A percentile compares a stretch with the other conserved stretches of the same genome.
Conservation (phyloP, 2,113 vertebrate species). For the Ictidomys tridecemlineatus region DNA sequence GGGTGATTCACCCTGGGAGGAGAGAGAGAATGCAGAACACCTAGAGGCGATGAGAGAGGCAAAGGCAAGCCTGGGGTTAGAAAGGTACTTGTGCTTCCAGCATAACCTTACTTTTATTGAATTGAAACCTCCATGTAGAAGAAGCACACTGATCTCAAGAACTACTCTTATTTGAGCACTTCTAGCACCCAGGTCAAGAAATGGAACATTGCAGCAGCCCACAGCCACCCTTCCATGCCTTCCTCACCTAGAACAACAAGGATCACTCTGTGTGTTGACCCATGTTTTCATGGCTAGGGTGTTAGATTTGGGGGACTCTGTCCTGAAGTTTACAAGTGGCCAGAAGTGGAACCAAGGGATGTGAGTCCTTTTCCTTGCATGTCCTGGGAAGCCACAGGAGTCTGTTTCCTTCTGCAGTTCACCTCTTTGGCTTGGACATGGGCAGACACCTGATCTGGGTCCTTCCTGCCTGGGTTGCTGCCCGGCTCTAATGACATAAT, state of each 20-base stretch:
- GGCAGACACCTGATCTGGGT: neutral
- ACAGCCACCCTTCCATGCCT: too few species aligned
- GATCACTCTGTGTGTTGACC: neutral
- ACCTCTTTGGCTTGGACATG: neutral
- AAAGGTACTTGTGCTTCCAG: too few species aligned
- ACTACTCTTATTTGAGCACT: neutral
- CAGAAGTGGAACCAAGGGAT: neutral
- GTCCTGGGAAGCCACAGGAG: neutral
- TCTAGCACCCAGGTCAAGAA: neutral
- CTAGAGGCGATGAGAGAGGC: too few species aligned
- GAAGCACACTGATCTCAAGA: too few species aligned
- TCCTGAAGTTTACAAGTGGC: neutral
- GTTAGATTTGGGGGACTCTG: neutral
- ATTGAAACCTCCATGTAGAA: too few species aligned
- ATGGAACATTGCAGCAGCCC: fast-evolving
- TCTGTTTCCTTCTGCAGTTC: neutral
- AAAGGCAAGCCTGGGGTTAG: too few species aligned
- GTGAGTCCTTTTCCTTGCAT: neutral
- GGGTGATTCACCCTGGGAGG: too few species aligned
- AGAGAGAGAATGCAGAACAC: too few species aligned
- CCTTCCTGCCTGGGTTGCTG: neutral
- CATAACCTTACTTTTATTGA: too few species aligned
- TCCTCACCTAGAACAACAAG: too few species aligned
- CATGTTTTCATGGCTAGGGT: neutral
- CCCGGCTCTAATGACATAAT: conserved; percentile 25